phyloP scores from a whole-genome alignment of 2,888 invertebrate genomes.

The Torymus tubicola region DNA sequence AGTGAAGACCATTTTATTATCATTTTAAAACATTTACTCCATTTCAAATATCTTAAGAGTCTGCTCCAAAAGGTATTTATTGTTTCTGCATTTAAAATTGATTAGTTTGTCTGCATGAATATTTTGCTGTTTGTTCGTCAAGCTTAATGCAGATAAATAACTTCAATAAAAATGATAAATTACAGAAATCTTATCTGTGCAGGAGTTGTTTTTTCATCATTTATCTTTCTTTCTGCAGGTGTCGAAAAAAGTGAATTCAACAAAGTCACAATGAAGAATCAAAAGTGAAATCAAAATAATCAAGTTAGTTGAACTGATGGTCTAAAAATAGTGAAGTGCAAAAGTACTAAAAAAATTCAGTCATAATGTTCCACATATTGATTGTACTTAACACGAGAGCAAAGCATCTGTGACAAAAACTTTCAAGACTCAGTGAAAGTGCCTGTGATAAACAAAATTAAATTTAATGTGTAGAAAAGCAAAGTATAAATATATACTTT shows the following conservation, averaged over 20 bases:
- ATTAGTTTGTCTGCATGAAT: background rate
- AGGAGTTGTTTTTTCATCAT: constrained; percentile 29
- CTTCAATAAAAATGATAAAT: constrained; percentile 15
- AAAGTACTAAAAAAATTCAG: constrained; percentile 25
- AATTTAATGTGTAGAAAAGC: constrained; percentile 24
- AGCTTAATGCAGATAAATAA: constrained; percentile 23
- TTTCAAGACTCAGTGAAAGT: constrained; percentile 37
- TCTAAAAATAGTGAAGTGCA: constrained; percentile 36
- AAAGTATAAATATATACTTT: constrained; percentile 7
- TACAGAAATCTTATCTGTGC: constrained; percentile 28
- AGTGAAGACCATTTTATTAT: too few species aligned
- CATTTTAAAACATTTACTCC: too few species aligned
- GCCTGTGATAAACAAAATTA: constrained; percentile 56
- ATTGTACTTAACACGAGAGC: constrained; percentile 64
- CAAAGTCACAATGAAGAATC: constrained; percentile 30
- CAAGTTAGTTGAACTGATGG: background rate
- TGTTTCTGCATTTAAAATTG: background rate
- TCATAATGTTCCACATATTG: constrained; percentile 61
- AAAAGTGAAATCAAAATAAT: constrained; percentile 23
- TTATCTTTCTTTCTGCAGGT: constrained; percentile 51
- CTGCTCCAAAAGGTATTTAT: constrained; percentile 15
- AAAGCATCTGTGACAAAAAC: constrained; percentile 62
- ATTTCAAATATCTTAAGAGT: background rate
- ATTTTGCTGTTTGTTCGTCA: background rate
- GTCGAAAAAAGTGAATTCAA: constrained; percentile 30